Conservation (phyloP, 2,113 vertebrate genomes). For the Phyllopteryx taeniolatus region DNA sequence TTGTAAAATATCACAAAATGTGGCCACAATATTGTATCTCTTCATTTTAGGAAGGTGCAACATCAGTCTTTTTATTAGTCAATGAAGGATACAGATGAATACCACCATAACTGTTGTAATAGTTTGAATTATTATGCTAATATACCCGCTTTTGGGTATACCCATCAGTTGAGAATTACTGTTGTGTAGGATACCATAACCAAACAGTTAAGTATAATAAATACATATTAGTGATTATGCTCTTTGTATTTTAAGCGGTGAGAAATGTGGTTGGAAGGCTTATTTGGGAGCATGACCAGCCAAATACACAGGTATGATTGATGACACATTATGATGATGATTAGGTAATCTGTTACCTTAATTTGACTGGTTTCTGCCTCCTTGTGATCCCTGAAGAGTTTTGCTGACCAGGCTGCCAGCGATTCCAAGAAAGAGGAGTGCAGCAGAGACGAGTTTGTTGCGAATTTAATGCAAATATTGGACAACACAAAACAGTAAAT, state of each 20-base stretch:
- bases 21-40: no score
- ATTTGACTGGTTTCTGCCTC: not conserved
- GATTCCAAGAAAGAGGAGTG: not conserved
- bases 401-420: not conserved
- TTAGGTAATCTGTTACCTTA: not conserved
- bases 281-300: conserved; percentile 70
- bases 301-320: conserved; percentile 8
- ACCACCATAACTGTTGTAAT: no score
- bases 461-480: not conserved
- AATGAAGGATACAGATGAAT: no score
- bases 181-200: not conserved
- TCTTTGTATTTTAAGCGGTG: conserved; percentile 60
- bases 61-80: no score
- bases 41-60: no score
- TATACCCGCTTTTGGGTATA: not conserved
- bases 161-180: not conserved
- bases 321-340: not conserved
- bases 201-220: not conserved
- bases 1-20: no score
- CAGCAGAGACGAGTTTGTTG: conserved; percentile 26
- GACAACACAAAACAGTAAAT: not conserved
- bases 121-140: no score
- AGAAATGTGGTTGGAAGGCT: conserved; percentile 64
- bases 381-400: conserved; percentile 15
- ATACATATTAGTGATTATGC: not conserved